These are phyloP conservation scores for Monomorium pharaonis DNA, from an alignment of 1,140 invertebrate species.

Conservation along the genomic window DNA sequence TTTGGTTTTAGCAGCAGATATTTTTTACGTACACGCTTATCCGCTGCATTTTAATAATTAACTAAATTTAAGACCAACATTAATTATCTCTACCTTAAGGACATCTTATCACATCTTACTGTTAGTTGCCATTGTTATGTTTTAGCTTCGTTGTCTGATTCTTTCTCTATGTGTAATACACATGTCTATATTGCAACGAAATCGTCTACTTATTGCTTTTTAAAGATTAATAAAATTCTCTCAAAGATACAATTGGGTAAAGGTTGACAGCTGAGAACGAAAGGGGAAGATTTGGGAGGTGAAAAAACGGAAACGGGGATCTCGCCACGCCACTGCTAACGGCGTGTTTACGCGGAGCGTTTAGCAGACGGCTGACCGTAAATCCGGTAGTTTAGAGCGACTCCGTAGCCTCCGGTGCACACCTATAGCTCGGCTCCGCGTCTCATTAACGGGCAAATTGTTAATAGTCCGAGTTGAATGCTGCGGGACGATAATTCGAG, in stretches of 20 bases:
- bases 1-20: no score
- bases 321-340: slow-evolving; percentile 13
- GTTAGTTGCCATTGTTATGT: no score
- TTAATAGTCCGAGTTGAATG: slow-evolving; percentile 38
- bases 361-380: slow-evolving; percentile 44
- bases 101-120: no score
- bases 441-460: slow-evolving; percentile 52
- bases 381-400: slow-evolving; percentile 55
- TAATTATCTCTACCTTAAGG: no score
- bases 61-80: no score
- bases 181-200: no score
- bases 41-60: no score
- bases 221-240: neutral
- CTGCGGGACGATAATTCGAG: slow-evolving; percentile 19
- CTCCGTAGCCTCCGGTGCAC: slow-evolving; percentile 37
- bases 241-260: neutral
- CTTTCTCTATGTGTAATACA: no score
- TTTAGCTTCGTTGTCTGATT: no score
- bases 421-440: neutral
- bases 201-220: neutral
- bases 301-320: slow-evolving; percentile 24
- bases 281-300: neutral
- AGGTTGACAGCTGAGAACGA: neutral
- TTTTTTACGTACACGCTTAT: no score
- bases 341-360: slow-evolving; percentile 32